Evolutionary conservation across 2,888 invertebrate genomes (phyloP).

Genomic region (Molorchus minor): DNA sequence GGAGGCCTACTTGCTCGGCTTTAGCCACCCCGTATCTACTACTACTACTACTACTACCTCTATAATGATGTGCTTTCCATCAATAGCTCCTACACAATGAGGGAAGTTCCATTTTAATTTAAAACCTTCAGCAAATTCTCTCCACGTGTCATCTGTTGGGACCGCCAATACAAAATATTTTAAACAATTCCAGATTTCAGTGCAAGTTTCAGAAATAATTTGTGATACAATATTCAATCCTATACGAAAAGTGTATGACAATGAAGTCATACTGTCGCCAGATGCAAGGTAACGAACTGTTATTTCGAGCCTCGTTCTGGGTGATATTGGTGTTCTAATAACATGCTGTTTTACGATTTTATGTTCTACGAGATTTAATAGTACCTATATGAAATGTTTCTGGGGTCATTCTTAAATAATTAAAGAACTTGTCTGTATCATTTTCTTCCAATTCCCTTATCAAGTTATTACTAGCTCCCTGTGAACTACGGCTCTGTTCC

Average conservation of each 20-base stretch:
- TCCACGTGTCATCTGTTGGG: not conserved
- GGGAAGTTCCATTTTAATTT: constrained; percentile 15
- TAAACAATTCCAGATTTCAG: not conserved
- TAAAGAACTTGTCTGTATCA: not conserved
- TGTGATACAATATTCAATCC: constrained; percentile 1
- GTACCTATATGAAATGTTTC: not conserved
- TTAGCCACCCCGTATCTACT: constrained; percentile 12
- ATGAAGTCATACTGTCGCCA: not conserved
- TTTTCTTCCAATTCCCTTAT: not conserved
- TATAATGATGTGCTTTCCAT: constrained; percentile 21
- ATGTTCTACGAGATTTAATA: not conserved
- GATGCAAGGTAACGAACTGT: not conserved
- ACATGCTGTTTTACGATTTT: not conserved
- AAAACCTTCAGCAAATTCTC: constrained; percentile 6
- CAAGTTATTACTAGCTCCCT: not conserved
- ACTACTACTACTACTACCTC: constrained; percentile 1
- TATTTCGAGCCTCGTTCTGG: constrained; percentile 3
- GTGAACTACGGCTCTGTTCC: not conserved
- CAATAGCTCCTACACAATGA: constrained; percentile 19
- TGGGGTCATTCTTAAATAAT: not conserved
- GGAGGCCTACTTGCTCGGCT: constrained; percentile 10
- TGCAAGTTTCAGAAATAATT: constrained; percentile 10
- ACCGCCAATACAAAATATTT: constrained; percentile 4
- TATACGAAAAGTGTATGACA: not conserved
- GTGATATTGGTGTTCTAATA: not conserved